A percentile compares a stretch with the other conserved stretches of the same genome.
These are phyloP conservation scores for Pristionchus mayeri DNA, from an alignment of 2,888 invertebrate genomes.

Conservation along the genomic window DNA sequence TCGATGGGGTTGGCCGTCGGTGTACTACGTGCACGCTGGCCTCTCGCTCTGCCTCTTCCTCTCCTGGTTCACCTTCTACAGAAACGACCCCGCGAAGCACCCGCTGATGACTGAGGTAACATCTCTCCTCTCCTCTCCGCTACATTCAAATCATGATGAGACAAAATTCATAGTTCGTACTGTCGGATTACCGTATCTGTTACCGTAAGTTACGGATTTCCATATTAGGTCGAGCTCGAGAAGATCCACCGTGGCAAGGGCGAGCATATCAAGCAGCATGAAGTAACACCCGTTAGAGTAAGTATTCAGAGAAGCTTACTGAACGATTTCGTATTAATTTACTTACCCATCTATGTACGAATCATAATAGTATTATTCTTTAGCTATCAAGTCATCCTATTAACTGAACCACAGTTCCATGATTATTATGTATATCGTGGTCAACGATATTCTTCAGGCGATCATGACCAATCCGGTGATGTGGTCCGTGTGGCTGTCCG, in stretches of 20 bases:
- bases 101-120: slow-evolving; percentile 61
- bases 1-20: slow-evolving; percentile 63
- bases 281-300: slow-evolving; percentile 57
- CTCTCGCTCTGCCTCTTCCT: slow-evolving; percentile 61
- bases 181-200: neutral
- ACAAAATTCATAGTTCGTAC: neutral
- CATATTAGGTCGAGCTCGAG: slow-evolving; percentile 58
- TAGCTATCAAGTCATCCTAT: too few relatives aligned
- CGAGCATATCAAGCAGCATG: slow-evolving; percentile 58
- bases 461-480: slow-evolving; percentile 64
- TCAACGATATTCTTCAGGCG: slow-evolving; percentile 48
- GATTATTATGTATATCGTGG: neutral
- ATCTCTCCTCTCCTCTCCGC: neutral
- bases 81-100: slow-evolving; percentile 63
- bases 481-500: slow-evolving; percentile 67
- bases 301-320: too few relatives aligned
- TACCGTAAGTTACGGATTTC: too few relatives aligned
- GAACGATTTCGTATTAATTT: too few relatives aligned
- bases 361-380: too few relatives aligned
- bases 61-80: slow-evolving; percentile 56
- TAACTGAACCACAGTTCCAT: neutral
- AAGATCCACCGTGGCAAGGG: slow-evolving; percentile 67
- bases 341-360: too few relatives aligned
- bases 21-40: slow-evolving; percentile 64
- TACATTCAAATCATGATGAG: too few relatives aligned